Base-by-base conservation (phyloP, 2,888 invertebrate genomes). In the Lagria hirta region DNA sequence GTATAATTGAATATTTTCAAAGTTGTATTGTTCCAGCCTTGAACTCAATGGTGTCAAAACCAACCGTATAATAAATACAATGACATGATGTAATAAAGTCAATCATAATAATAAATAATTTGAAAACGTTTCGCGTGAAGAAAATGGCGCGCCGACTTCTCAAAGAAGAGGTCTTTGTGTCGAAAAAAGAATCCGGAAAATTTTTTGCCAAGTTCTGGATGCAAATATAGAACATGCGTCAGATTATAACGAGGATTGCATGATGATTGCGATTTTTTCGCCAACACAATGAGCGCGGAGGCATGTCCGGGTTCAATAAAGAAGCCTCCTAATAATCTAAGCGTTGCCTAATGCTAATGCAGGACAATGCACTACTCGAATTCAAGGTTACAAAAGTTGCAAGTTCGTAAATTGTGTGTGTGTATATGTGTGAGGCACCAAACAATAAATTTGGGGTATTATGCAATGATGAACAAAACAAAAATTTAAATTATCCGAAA, bases 51-150 rank as follows among this genome's bases (percentile, higher is more conserved):
- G 34, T 46, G 40, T 46, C 41, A 46, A 42, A 42, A 47, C 37
- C 46, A 18, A 42, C 32, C 38, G 44, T 38, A 44, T n/a, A n/a
- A n/a, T n/a, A n/a, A n/a, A n/a, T 33, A 40, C 57, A 58, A 61
- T 47, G 32, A 57, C 46, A 58, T 61, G 60, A 61, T 61, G 61
- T 60, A 61, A 61, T 60, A 57, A 60, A 37, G 48, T 35, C 42
- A 47, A 47, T 47, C 36, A 47, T 37, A 32, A 43, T 37, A 37
- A 37, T 37, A 43, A 34, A 28, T 11, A 15, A 10, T 18, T 17
- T 18, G 4, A 8, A n/a, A n/a, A 5, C 5, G 20, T 18, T 18
- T 18, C 20, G 20, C 20, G 20, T 14, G 28, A 8, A 4, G 28
- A 10, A 38, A 38, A 33, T 22, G 13, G 10, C 14, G 24, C 30